Base-by-base conservation (phyloP, 2,113 vertebrate genomes). In the Coturnix japonica region DNA sequence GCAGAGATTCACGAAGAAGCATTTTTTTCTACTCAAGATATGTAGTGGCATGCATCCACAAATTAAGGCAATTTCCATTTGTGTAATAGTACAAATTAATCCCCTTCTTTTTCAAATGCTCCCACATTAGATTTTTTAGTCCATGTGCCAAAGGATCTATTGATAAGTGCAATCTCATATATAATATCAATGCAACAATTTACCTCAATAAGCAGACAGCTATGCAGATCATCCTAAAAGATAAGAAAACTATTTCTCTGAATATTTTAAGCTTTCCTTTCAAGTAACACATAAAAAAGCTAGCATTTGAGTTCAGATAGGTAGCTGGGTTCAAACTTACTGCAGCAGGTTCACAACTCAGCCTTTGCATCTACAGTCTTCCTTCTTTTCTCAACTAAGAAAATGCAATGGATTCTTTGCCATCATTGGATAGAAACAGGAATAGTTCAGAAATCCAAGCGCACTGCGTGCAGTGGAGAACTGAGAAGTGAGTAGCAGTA, bases 171-270 rank as follows among this genome's bases (percentile, higher is more conserved):
- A 37, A 82, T 66, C 71, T 93, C 77, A 89, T 46, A 66, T 10
- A 73, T 43, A 33, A 53, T 78, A 93, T 54, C 85, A 93, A 51
- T 66, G 78, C 44, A 87, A 71, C 26, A 76, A 54, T 69, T 81
- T 70, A 82, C 35, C 74, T 92, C 75, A 79, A 25, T 90, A 90
- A 87, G 74, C 88, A 90, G 71, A 80, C 2, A 88, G 47, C 14
- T 93, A 92, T 71, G 91, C 46, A 94, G 91, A 95, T 95, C 3
- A 39, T 70, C 79, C 71, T 43, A 59, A 85, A 89, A 92, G 93
- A 95, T 92, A 95, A 90, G 74, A 76, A 73, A 95, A 85, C 18
- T 77, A 95, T 91, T 96, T 87, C 51, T 76, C 64, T 80, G 49
- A 91, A 47, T 95, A 88, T 59, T 79, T 95, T 89, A 70, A 81